phyloP scores from a whole-genome alignment of 1,140 invertebrate species.

The Drosophila obscura region DNA sequence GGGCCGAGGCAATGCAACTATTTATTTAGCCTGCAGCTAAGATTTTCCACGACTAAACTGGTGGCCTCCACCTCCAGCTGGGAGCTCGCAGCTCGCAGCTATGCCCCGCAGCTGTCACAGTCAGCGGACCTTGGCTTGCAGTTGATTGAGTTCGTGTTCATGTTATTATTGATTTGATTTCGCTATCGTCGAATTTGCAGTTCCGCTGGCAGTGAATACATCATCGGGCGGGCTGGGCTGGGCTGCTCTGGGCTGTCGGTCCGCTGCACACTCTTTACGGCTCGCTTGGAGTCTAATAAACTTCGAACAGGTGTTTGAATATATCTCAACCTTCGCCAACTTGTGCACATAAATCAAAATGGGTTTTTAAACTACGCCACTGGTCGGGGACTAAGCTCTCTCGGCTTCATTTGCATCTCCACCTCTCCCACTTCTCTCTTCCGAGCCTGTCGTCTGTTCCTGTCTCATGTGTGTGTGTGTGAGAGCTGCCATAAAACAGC shows the following conservation, averaged over 20 bases:
- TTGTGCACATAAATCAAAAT: constrained; percentile 67
- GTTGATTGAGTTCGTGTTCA: constrained; percentile 31
- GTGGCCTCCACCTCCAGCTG: constrained; percentile 4
- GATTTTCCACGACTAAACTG: constrained; percentile 20
- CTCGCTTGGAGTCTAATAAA: constrained; percentile 50
- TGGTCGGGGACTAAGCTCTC: constrained; percentile 35
- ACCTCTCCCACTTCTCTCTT: not conserved
- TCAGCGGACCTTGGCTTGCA: constrained; percentile 27
- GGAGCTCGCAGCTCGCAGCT: not conserved
- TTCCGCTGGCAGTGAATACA: constrained; percentile 24
- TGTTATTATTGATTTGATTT: constrained; percentile 49
- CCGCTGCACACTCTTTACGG: constrained; percentile 33
- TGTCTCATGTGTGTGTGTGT: constrained; percentile 38
- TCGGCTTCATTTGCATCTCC: not conserved
- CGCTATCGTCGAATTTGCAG: constrained; percentile 55
- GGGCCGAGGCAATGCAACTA: constrained; percentile 41
- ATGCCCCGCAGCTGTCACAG: no score
- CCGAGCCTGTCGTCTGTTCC: no score
- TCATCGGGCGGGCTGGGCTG: constrained; percentile 4
- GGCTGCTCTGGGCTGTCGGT: not conserved
- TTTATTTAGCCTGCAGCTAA: constrained; percentile 38
- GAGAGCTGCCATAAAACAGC: constrained; percentile 47
- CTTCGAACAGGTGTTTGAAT: constrained; percentile 57
- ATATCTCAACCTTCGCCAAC: constrained; percentile 7
- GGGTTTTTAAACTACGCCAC: constrained; percentile 47